These are phyloP conservation scores for Leptonema lineaticorne DNA, from an alignment of 1,140 invertebrate species.

Conservation along the genomic window DNA sequence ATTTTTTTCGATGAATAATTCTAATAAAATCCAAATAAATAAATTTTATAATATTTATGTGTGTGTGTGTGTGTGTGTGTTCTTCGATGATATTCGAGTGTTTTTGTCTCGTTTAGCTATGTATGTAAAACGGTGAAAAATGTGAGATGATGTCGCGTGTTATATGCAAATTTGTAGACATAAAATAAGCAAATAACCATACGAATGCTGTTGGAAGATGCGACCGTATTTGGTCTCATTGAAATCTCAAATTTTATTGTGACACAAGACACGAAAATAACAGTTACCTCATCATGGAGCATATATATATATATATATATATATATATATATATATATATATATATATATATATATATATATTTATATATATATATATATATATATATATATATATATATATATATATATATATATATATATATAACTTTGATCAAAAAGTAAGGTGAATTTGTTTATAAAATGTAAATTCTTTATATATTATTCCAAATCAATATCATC, in stretches of 20 bases:
- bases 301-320: background rate
- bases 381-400: too few relatives aligned
- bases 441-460: too few relatives aligned
- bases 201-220: background rate
- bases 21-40: too few relatives aligned
- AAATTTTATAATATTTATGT: background rate
- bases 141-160: constrained; percentile 1
- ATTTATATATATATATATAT: too few relatives aligned
- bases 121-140: background rate
- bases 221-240: constrained; percentile 1
- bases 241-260: constrained; percentile 15
- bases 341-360: too few relatives aligned
- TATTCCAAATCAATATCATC: too few relatives aligned
- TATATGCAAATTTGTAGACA: constrained; percentile 1
- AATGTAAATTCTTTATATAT: too few relatives aligned
- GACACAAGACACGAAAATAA: constrained; percentile 2
- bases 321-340: too few relatives aligned
- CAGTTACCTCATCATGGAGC: constrained; percentile 3
- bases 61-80: background rate
- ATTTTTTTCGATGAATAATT: too few relatives aligned
- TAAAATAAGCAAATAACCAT: constrained; percentile 7
- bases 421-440: too few relatives aligned
- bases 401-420: too few relatives aligned
- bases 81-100: background rate
- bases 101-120: background rate